Base-by-base conservation (phyloP, 1,140 invertebrate genomes). In the Drosophila virilis region DNA sequence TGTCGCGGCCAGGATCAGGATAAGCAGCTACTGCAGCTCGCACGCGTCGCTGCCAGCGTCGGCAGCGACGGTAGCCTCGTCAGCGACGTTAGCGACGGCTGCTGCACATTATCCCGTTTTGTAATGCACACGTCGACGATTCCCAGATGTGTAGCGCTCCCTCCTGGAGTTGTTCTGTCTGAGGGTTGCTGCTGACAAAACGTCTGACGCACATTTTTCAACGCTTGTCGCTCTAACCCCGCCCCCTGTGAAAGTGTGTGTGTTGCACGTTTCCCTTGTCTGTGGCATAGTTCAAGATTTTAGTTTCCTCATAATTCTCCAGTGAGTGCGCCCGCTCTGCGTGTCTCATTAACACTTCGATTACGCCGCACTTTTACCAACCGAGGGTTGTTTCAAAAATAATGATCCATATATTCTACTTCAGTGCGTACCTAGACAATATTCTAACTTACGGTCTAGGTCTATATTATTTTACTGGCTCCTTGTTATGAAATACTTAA, bases 311-410 rank as follows among this genome's bases (percentile, higher is more conserved):
- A 68, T 70, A 64, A 48, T 77, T 62, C 64, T 38, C 45, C 40
- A 15, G 38, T n/a, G 38, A 58, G 13, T 48, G 60, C 17, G 51
- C 59, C 42, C 17, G 51, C 59, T 50, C 37, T 22, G 73, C 57
- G 81, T 80, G 81, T 84, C 74, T 79, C 81, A 86, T 86, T 86
- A 86, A 88, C 83, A 86, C 83, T 88, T 83, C 66, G 78, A 73
- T 68, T 78, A 78, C 80, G 60, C 45, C 35, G 66, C 46, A 75
- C 54, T 79, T 68, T 40, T 46, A 40, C 45, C 38, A 15, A 37
- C 28, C 28, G 43, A 74, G 81, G 80, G 80, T 80, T 75, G 81
- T 65, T 83, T 66, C 38, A 9, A 28, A 61, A 66, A 42, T 68
- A 76, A 68, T 81, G 77, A 54, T 71, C 69, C 68, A 58, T 67